phyloP scores from a whole-genome alignment of 2,888 invertebrate species.

The Ditula angustiorana region DNA sequence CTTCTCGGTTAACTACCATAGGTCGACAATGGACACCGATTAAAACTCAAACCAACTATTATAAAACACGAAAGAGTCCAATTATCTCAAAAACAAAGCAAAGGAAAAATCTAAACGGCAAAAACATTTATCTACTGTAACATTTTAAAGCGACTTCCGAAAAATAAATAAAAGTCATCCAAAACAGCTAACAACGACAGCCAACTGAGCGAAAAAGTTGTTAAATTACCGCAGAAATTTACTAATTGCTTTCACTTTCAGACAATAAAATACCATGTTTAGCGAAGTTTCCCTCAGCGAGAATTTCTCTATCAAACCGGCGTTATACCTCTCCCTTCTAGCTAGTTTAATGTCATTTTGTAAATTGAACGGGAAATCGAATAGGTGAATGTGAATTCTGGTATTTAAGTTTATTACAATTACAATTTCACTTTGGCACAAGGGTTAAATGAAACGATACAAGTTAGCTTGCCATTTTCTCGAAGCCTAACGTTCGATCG shows the following conservation, averaged over 20 bases:
- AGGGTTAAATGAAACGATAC: constrained; percentile 8
- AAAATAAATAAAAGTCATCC: constrained; percentile 4
- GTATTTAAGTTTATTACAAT: constrained; percentile 19
- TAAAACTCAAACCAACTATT: constrained; percentile 1
- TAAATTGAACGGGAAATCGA: constrained; percentile 19
- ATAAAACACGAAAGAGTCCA: background rate
- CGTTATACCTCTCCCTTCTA: constrained; percentile 19
- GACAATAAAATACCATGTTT: constrained; percentile 44
- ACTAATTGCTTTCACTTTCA: constrained; percentile 45
- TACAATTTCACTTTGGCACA: constrained; percentile 25
- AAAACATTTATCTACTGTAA: background rate
- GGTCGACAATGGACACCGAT: constrained; percentile 9
- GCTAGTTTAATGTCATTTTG: constrained; percentile 17
- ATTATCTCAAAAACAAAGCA: constrained; percentile 10
- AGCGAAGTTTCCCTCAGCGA: constrained; percentile 42
- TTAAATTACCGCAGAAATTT: constrained; percentile 37
- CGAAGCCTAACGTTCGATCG: constrained; percentile 1
- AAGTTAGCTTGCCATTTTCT: constrained; percentile 17
- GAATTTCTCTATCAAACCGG: constrained; percentile 35
- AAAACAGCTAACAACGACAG: background rate
- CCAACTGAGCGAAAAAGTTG: constrained; percentile 9
- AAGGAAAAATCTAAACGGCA: background rate
- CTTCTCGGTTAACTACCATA: constrained; percentile 46
- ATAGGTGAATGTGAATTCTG: constrained; percentile 10
- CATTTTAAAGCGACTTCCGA: constrained; percentile 2